A percentile compares a stretch with the other conserved stretches of the same genome.
Evolutionary conservation across 2,113 vertebrate species (phyloP).

Genomic region (Pyxicephalus adspersus): DNA sequence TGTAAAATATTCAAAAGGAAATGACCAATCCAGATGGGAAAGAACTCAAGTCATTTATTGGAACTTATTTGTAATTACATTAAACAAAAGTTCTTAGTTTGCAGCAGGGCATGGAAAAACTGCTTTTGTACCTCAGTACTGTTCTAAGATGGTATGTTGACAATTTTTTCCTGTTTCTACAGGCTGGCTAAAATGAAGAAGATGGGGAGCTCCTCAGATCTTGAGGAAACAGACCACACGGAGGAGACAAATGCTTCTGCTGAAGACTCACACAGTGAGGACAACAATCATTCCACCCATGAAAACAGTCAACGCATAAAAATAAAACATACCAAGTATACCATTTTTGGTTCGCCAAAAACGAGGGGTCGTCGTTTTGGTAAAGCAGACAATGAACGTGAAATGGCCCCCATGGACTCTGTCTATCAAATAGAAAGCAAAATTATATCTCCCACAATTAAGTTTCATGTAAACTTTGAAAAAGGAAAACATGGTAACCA

Average conservation of each 20-base stretch:
- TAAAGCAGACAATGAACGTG: constrained; percentile 65
- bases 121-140: too few species aligned
- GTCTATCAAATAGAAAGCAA: constrained; percentile 79
- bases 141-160: too few species aligned
- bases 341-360: constrained; percentile 61
- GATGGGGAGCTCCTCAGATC: constrained; percentile 70
- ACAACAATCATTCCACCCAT: neutral
- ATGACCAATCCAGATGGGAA: too few species aligned
- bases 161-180: neutral
- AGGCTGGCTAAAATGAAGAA: constrained; percentile 76
- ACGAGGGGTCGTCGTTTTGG: constrained; percentile 66
- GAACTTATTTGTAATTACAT: too few species aligned
- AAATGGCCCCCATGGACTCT: constrained; percentile 82
- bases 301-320: constrained; percentile 28
- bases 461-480: constrained; percentile 75
- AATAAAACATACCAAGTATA: constrained; percentile 64
- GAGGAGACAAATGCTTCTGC: constrained; percentile 65
- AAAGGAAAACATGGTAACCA: constrained; percentile 70
- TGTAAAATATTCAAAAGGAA: too few species aligned
- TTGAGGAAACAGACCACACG: constrained; percentile 64
- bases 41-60: too few species aligned
- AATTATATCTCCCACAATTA: constrained; percentile 66
- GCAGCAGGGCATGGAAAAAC: too few species aligned
- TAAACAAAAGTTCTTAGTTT: too few species aligned
- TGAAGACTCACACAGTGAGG: constrained; percentile 67